Evolutionary conservation across 2,888 invertebrate species (phyloP).

Genomic region (Nomada fucata): DNA sequence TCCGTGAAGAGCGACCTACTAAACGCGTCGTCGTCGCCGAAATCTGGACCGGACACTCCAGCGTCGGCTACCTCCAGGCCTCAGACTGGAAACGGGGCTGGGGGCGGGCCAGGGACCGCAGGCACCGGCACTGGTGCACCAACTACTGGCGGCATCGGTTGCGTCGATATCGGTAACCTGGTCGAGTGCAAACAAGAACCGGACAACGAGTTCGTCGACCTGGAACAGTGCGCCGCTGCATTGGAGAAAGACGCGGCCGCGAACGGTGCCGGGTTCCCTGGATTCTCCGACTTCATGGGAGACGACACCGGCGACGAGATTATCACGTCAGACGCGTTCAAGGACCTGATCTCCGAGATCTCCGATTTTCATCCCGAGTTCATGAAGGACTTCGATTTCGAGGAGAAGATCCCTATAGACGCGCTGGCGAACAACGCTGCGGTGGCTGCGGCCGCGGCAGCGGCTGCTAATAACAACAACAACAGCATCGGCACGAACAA

Average conservation of each 20-base stretch:
- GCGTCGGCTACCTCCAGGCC: slow-evolving; percentile 75
- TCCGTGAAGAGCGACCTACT: slow-evolving; percentile 87
- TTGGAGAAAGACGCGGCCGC: slow-evolving; percentile 93
- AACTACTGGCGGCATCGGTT: slow-evolving; percentile 76
- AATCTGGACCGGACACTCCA: slow-evolving; percentile 85
- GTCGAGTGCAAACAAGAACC: slow-evolving; percentile 94
- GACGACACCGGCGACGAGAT: slow-evolving; percentile 93
- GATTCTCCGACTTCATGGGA: slow-evolving; percentile 92
- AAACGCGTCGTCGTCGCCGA: slow-evolving; percentile 84
- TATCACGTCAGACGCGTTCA: slow-evolving; percentile 90
- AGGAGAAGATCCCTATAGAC: slow-evolving; percentile 85
- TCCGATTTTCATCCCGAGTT: slow-evolving; percentile 93
- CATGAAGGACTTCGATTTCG: slow-evolving; percentile 92
- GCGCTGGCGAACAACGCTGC: slow-evolving; percentile 71
- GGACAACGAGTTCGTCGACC: slow-evolving; percentile 93
- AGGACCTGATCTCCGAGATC: slow-evolving; percentile 94
- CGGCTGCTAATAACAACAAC: slow-evolving; percentile 50
- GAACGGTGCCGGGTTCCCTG: slow-evolving; percentile 90
- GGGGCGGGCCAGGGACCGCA: slow-evolving; percentile 78
- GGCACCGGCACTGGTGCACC: slow-evolving; percentile 82
- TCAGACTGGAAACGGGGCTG: slow-evolving; percentile 76
- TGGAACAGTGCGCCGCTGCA: slow-evolving; percentile 93
- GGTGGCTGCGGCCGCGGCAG: slow-evolving; percentile 64
- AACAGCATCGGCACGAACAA: slow-evolving; percentile 73
- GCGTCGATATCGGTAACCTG: slow-evolving; percentile 87